Conservation (phyloP, 2,888 invertebrate genomes). For the Dusona sp. region DNA sequence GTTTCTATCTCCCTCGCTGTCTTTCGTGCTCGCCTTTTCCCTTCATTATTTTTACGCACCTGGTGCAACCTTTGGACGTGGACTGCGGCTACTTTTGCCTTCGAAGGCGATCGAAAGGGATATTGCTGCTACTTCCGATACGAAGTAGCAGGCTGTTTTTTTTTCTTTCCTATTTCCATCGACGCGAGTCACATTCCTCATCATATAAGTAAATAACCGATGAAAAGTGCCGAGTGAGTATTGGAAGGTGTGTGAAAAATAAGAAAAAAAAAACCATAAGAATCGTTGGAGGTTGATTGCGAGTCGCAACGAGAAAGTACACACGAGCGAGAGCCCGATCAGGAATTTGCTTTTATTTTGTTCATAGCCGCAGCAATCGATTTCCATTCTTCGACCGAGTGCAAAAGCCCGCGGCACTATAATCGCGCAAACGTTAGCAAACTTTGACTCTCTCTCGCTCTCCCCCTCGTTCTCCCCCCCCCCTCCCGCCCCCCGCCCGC, state of each 20-base stretch:
- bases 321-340: background rate
- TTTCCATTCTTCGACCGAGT: slow-evolving; percentile 44
- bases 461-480: background rate
- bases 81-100: background rate
- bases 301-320: background rate
- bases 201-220: no score
- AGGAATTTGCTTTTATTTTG: slow-evolving; percentile 28
- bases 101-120: slow-evolving; percentile 48
- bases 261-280: background rate
- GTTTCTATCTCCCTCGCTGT: background rate
- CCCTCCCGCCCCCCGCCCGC: background rate
- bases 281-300: background rate
- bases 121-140: slow-evolving; percentile 15
- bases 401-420: slow-evolving; percentile 48
- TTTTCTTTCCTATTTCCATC: no score
- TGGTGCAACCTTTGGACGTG: slow-evolving; percentile 23
- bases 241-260: background rate
- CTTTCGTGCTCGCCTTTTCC: background rate
- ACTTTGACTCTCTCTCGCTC: slow-evolving; percentile 25
- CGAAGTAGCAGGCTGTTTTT: background rate
- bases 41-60: slow-evolving; percentile 47
- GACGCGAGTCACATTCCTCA: no score
- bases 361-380: slow-evolving; percentile 30
- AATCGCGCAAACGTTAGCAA: slow-evolving; percentile 62
- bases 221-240: background rate